Conservation (phyloP, 1,140 invertebrate species). For the Bombus turneri region DNA sequence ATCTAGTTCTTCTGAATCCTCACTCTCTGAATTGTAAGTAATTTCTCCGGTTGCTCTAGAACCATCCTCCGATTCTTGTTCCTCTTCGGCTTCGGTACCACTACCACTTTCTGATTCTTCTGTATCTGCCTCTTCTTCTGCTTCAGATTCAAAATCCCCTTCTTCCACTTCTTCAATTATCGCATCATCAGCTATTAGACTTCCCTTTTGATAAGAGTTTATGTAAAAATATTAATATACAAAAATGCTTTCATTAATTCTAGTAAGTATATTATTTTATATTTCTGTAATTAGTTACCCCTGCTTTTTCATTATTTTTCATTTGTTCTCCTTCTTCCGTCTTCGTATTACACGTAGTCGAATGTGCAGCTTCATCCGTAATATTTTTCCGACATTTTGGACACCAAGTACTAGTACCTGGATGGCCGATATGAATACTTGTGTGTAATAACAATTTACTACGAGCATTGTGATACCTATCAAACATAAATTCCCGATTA, state of each 20-base stretch:
- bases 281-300: neutral
- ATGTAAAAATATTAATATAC: neutral
- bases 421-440: conserved; percentile 84
- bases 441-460: conserved; percentile 84
- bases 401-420: conserved; percentile 75
- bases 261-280: neutral
- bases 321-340: conserved; percentile 63
- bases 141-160: conserved; percentile 74
- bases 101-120: conserved; percentile 50
- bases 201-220: conserved; percentile 64
- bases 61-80: conserved; percentile 62
- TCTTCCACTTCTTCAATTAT: conserved; percentile 63
- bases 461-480: conserved; percentile 84
- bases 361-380: conserved; percentile 74
- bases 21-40: conserved; percentile 65
- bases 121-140: conserved; percentile 61
- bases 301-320: conserved; percentile 66
- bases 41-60: conserved; percentile 46
- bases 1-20: conserved; percentile 70
- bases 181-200: conserved; percentile 71
- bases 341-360: conserved; percentile 69
- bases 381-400: conserved; percentile 76
- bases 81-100: conserved; percentile 42
- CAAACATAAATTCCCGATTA: conserved; percentile 67
- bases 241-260: neutral